Conservation (phyloP, 1,140 invertebrate species). For the Papilio xuthus region DNA sequence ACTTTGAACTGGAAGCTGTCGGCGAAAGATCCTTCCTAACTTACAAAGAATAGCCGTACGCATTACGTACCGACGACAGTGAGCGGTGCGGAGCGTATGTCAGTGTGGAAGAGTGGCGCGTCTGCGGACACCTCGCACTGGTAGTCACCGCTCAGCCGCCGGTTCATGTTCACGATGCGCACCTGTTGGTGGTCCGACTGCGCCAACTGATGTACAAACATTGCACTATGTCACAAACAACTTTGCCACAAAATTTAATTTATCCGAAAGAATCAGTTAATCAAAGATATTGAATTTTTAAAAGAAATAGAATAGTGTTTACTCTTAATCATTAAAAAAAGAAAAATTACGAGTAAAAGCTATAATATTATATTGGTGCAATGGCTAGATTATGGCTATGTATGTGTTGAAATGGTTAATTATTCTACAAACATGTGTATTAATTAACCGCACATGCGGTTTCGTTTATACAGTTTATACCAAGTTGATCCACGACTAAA, state of each 20-base stretch:
- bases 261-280: no score
- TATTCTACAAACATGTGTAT: constrained; percentile 37
- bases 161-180: constrained; percentile 86
- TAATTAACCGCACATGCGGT: constrained; percentile 17
- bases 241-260: no score
- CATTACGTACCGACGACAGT: constrained; percentile 87
- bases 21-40: no score
- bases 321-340: neutral
- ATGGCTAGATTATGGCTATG: neutral
- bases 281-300: no score
- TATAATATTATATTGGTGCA: neutral
- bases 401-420: neutral
- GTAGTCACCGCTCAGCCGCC: constrained; percentile 85
- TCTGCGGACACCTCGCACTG: constrained; percentile 90
- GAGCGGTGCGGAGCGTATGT: constrained; percentile 83
- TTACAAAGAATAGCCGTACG: no score
- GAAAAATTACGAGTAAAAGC: no score
- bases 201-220: constrained; percentile 58
- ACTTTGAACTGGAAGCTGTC: no score
- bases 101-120: constrained; percentile 86
- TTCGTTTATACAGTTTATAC: neutral
- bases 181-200: constrained; percentile 84
- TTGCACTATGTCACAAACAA: neutral
- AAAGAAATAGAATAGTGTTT: no score
- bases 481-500: neutral